Base-by-base conservation (phyloP, 2,797 vertebrate genomes). In the Paratrypauchen microcephalus region DNA sequence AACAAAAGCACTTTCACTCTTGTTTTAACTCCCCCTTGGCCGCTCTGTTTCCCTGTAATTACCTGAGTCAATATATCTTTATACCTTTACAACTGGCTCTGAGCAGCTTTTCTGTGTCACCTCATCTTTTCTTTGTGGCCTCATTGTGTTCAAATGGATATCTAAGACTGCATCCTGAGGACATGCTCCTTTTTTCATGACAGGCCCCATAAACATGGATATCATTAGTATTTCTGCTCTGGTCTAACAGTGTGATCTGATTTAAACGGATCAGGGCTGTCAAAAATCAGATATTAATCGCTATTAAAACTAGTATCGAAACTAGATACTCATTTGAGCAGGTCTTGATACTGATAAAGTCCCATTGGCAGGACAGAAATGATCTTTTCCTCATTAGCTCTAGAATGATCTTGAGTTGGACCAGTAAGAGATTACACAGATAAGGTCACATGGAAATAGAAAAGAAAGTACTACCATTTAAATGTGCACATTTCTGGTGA, bases 201-300 rank as follows among this genome's bases (percentile, higher is more conserved):
- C 67, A 66, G 77, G 28, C 52, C 48, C 32, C 41, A 68, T 21
- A 57, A 70, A 60, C 3, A 59, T 24, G 70, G 76, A 74, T 76
- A 64, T 68, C 70, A 74, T 80, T 77, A 70, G 47, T 66, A 61
- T 65, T 77, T 85, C 68, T 56, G 68, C 57, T 65, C 68, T 52
- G 1, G 24, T 11, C 18, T 68, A 67, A 75, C 79, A 72, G 52
- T 74, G 19, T 30, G 66, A 78, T 80, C 67, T 72, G 55, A 78
- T 83, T 84, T 83, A 67, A 85, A 87, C 75, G 74, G 77, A 81
- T 83, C 60, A 45, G 45, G 71, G 76, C 55, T 67, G 72, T 69
- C 63, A 77, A 36, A 36, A 36, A 36, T 36, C 32, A 9, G 32
- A 36, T 36, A 36, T 7, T 36, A 36, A 36, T 36, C 8, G 32